Conservation (phyloP, 2,888 invertebrate genomes). For the Chrysodeixis includens region DNA sequence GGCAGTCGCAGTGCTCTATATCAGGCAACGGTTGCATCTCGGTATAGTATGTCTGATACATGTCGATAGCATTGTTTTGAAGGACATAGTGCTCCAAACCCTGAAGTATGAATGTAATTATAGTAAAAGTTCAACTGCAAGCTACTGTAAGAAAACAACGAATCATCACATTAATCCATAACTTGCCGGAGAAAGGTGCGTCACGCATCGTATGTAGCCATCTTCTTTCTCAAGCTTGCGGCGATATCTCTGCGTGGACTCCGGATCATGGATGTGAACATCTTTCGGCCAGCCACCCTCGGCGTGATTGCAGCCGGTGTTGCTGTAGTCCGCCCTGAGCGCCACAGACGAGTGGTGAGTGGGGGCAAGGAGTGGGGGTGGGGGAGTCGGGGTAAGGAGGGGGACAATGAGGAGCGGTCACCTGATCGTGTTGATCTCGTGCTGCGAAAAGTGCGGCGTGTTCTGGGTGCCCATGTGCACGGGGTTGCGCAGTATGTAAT, state of each 20-base stretch:
- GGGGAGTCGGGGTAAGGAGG: background rate
- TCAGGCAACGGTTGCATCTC: constrained; percentile 91
- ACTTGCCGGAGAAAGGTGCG: constrained; percentile 79
- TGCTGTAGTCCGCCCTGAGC: constrained; percentile 88
- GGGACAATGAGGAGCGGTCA: constrained; percentile 46
- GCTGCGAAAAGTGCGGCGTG: constrained; percentile 75
- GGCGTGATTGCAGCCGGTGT: constrained; percentile 91
- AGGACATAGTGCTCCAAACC: constrained; percentile 93
- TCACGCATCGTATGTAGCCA: constrained; percentile 91
- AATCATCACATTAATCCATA: background rate
- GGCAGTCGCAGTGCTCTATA: constrained; percentile 90
- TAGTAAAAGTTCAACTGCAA: background rate
- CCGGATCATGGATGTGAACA: constrained; percentile 66
- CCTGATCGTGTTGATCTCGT: constrained; percentile 89
- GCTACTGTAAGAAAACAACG: background rate
- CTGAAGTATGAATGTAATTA: constrained; percentile 11
- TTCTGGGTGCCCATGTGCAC: constrained; percentile 85
- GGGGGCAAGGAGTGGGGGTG: background rate
- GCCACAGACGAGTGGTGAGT: background rate
- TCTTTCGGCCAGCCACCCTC: constrained; percentile 97
- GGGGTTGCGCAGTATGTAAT: constrained; percentile 87
- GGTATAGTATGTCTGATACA: constrained; percentile 96
- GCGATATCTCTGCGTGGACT: constrained; percentile 45
- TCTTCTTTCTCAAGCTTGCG: constrained; percentile 84
- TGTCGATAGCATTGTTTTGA: constrained; percentile 97